Percentiles rank a stretch among this genome's conserved stretches.
Evolutionary conservation across 2,888 invertebrate genomes (phyloP).

Genomic region (Leucophenga montana): DNA sequence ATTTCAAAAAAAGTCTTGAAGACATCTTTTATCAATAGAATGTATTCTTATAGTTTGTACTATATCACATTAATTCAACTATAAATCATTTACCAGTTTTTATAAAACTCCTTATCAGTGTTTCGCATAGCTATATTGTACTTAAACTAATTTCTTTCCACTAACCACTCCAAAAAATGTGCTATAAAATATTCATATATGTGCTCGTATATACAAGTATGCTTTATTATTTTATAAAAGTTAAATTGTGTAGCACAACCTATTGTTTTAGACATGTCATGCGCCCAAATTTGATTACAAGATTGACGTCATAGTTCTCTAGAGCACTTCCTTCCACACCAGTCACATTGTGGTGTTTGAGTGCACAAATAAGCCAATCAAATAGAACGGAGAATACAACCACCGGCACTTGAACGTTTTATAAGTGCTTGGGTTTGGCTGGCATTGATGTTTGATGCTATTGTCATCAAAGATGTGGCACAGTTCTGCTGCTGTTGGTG

Average conservation of each 20-base stretch:
- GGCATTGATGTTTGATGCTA: slow-evolving; percentile 38
- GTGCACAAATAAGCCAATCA: slow-evolving; percentile 19
- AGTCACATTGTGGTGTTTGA: background rate
- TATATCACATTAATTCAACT: too few species aligned
- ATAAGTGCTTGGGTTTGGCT: background rate
- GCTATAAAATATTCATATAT: background rate
- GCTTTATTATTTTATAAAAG: too few species aligned
- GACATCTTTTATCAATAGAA: too few species aligned
- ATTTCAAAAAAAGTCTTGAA: too few species aligned
- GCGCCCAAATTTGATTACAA: background rate
- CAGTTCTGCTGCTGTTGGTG: slow-evolving; percentile 18
- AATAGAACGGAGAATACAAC: background rate
- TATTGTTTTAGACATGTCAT: slow-evolving; percentile 3
- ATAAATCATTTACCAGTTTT: too few species aligned
- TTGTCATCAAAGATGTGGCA: slow-evolving; percentile 30
- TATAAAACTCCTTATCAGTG: background rate
- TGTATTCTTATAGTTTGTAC: too few species aligned
- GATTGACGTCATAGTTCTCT: background rate
- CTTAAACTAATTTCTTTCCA: background rate
- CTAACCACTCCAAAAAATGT: background rate
- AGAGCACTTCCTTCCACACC: background rate
- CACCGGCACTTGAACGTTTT: background rate
- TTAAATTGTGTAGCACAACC: background rate
- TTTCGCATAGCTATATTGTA: background rate
- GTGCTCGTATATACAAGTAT: too few species aligned